These are phyloP conservation scores for Digitonthophagus gazella DNA, from an alignment of 2,888 invertebrate genomes.

Conservation along the genomic window DNA sequence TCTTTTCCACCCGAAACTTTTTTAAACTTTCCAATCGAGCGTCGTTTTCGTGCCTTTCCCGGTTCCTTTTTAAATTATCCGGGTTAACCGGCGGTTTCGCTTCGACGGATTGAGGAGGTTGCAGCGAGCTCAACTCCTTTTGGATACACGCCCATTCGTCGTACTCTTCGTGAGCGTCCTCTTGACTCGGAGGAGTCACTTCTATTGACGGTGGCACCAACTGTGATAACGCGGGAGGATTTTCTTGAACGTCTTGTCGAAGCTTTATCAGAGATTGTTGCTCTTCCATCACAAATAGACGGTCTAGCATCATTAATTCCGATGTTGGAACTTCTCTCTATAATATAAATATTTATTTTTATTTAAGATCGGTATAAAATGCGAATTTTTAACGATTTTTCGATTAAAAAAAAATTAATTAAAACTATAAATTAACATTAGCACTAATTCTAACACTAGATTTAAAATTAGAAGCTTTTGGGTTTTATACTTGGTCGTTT, in stretches of 20 bases:
- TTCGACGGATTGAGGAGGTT: conserved; percentile 42
- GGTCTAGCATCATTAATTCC: conserved; percentile 74
- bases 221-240: conserved; percentile 30
- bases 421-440: neutral
- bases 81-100: conserved; percentile 15
- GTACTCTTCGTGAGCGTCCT: conserved; percentile 48
- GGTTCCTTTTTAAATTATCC: neutral
- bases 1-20: conserved; percentile 49
- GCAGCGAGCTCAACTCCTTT: conserved; percentile 60
- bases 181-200: conserved; percentile 16
- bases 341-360: no score
- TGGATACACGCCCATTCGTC: conserved; percentile 70
- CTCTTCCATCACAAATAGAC: conserved; percentile 71
- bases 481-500: no score
- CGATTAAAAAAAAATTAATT: neutral
- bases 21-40: conserved; percentile 48
- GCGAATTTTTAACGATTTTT: no score
- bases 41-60: neutral
- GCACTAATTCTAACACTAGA: no score
- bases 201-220: conserved; percentile 21
- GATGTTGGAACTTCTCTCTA: conserved; percentile 72
- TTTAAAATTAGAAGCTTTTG: no score
- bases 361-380: no score
- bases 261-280: conserved; percentile 62
- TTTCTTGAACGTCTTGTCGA: conserved; percentile 53